Conservation (phyloP, 92 coral and sea anemone species). For the Epizoanthus ramosus region DNA sequence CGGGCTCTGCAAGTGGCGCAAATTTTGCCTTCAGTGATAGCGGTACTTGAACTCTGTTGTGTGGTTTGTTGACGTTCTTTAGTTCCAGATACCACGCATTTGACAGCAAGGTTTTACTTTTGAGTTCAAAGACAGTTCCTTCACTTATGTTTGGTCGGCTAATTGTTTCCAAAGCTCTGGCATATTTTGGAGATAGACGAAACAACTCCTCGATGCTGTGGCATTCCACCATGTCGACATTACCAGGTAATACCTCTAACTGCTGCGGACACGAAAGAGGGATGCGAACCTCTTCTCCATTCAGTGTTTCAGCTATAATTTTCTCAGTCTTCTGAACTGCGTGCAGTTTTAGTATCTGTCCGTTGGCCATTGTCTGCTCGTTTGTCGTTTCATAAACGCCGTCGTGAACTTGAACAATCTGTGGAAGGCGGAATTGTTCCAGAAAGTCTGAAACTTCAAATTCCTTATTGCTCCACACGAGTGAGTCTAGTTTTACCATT, state of each 20-base stretch:
- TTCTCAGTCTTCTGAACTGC: conserved; percentile 24
- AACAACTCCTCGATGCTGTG: not conserved
- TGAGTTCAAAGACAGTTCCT: conserved; percentile 26
- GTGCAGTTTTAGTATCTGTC: conserved; percentile 34
- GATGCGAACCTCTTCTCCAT: conserved; percentile 20
- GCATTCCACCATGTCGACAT: not conserved
- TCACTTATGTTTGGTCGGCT: conserved; percentile 12
- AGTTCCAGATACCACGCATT: conserved; percentile 25
- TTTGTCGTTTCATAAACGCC: conserved; percentile 28
- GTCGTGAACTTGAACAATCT: conserved; percentile 35
- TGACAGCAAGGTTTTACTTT: conserved; percentile 25
- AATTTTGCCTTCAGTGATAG: conserved; percentile 7
- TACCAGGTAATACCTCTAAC: conserved; percentile 14
- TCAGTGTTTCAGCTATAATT: conserved; percentile 9
- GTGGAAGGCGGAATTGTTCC: conserved; percentile 29
- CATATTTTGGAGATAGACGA: conserved; percentile 15
- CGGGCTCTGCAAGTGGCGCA: conserved; percentile 18
- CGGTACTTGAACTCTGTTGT: conserved; percentile 37
- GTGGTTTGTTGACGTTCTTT: conserved; percentile 21
- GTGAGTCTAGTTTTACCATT: conserved; percentile 38
- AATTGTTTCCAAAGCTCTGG: conserved; percentile 31
- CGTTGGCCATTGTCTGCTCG: conserved; percentile 29
- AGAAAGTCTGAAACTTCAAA: conserved; percentile 23
- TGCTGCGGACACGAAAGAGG: conserved; percentile 25
- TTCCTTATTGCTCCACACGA: conserved; percentile 34